Base-by-base conservation (phyloP, 2,797 vertebrate species). In the Chaetodon trifasciatus region DNA sequence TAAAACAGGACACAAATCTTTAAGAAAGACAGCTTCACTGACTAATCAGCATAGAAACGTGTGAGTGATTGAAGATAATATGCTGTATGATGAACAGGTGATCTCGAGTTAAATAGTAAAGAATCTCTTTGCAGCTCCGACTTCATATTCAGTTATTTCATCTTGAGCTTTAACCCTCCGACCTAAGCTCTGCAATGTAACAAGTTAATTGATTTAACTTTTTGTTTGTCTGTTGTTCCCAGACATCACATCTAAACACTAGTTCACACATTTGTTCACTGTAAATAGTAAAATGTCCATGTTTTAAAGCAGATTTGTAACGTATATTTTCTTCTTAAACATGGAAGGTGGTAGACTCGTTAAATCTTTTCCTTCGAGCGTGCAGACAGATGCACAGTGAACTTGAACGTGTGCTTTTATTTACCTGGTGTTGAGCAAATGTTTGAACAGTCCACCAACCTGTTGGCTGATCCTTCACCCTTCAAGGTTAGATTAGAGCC, bases 401-500 rank as follows among this genome's bases (percentile, higher is more conserved):
- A 79, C 53, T 52, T 57, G 63, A 74, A 17, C 3, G 10, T 81
- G 61, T 75, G 75, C 70, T 62, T 2, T 67, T 84, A 62, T 83
- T 89, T 82, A 77, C 78, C 55, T 58, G 42, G 35, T 70, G 57
- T 57, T 72, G 53, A 70, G 81, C 64, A 80, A 87, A 88, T 79
- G 82, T 77, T 83, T 61, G 66, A 78, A 62, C 78, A 50, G 69
- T 63, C 65, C 16, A 37, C 79, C n/a, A 15, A 62, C 47, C 24
- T 73, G 70, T 63, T 75, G 57, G 63, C 74, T 77, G 64, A 17
- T 75, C 72, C 71, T 83, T 86, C 79, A 82, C 35, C 39, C 47
- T 75, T 86, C 86, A 92, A 92, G 92, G 91, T 92, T 64, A 94
- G 89, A 94, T 88, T 75, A 81, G 32, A 23, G 5, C 28, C 46